A percentile compares a stretch with the other conserved stretches of the same genome.
phyloP scores from a whole-genome alignment of 2,797 vertebrate species.

The Synanceia verrucosa region DNA sequence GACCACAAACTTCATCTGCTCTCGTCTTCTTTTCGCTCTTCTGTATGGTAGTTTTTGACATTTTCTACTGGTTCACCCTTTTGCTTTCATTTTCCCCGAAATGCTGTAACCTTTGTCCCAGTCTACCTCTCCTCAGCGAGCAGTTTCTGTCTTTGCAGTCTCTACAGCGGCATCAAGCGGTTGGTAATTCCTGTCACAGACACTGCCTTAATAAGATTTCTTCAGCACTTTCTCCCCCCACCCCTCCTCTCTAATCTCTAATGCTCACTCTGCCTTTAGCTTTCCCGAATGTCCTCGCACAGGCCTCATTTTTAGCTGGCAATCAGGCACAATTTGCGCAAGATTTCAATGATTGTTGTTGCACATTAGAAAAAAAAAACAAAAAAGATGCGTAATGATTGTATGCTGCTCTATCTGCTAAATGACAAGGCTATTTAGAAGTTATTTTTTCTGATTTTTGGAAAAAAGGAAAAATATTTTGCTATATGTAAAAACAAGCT shows the following conservation, averaged over 20 bases:
- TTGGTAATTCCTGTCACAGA: conserved; percentile 53
- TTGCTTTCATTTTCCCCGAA: conserved; percentile 24
- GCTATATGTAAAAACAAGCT: conserved; percentile 72
- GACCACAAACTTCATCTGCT: conserved; percentile 54
- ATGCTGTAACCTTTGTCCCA: not conserved
- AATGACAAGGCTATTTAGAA: conserved; percentile 78
- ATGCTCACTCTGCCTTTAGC: conserved; percentile 55
- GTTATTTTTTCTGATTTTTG: conserved; percentile 70
- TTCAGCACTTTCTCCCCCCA: conserved; percentile 44
- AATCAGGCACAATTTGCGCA: conserved; percentile 64
- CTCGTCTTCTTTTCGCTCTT: conserved; percentile 25
- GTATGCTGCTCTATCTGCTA: conserved; percentile 79
- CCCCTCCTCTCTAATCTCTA: conserved; percentile 8
- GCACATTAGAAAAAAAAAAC: conserved; percentile 62
- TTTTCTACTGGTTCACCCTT: conserved; percentile 15
- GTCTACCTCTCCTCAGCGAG: conserved; percentile 29
- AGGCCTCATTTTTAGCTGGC: conserved; percentile 58
- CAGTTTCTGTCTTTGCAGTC: conserved; percentile 28
- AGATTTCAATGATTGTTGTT: conserved; percentile 72
- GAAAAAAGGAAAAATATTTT: conserved; percentile 74
- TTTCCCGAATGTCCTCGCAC: conserved; percentile 43
- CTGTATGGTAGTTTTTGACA: conserved; percentile 35
- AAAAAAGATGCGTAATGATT: conserved; percentile 66
- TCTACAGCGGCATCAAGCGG: conserved; percentile 53
- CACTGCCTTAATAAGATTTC: conserved; percentile 53